These are phyloP conservation scores for Autographa pulchrina DNA, from an alignment of 2,888 invertebrate species.

Conservation along the genomic window DNA sequence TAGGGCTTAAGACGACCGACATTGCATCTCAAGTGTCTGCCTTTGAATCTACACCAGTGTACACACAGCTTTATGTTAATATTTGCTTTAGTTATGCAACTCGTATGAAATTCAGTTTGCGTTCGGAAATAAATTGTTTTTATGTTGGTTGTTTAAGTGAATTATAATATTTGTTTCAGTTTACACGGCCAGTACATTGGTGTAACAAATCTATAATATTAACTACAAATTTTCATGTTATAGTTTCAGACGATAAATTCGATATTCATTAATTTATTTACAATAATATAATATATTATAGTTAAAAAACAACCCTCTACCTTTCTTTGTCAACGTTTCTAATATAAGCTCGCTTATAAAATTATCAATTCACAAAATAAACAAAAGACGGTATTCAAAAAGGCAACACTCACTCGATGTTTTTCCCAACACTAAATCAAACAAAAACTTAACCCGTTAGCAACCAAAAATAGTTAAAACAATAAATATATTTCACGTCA, in stretches of 20 bases:
- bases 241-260: no score
- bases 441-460: conserved; percentile 32
- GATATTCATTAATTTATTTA: no score
- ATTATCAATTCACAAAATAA: background rate
- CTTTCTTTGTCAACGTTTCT: no score
- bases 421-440: conserved; percentile 9
- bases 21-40: conserved; percentile 54
- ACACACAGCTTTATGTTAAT: conserved; percentile 39
- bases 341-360: no score
- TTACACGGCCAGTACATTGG: background rate
- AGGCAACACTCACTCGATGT: background rate
- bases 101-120: background rate
- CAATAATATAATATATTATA: no score
- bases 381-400: background rate
- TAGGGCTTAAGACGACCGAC: conserved; percentile 44
- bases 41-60: conserved; percentile 46
- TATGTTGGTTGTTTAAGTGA: background rate
- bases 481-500: conserved; percentile 72
- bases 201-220: background rate
- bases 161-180: background rate
- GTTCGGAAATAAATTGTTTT: conserved; percentile 2
- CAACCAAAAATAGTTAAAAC: conserved; percentile 64
- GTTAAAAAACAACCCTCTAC: no score
- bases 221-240: no score
- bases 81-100: conserved; percentile 30